Evolutionary conservation across 2,888 invertebrate species (phyloP), one percentile per base, ranked within the genome.

Genomic region (Phengaris arion): DNA sequence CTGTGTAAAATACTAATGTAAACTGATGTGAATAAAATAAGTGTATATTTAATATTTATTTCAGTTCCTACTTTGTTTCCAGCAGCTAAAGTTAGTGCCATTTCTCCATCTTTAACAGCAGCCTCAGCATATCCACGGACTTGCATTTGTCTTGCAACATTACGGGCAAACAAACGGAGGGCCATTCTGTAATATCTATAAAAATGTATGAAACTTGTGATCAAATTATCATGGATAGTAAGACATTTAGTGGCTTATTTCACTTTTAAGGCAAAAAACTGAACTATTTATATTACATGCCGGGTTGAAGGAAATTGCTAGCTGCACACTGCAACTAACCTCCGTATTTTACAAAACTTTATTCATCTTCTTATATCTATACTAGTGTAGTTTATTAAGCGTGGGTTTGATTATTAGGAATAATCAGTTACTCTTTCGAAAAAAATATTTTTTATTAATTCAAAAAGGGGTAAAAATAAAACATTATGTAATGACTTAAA

Each of bases 11-110:
- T 22, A 22, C 22, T 22, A 22, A 22, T 22, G 22, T 22, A 22
- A 22, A 22, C 1, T 22, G 22, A 22, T 22, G 22, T 51, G 6
- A 51, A 9, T 51, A 51, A 9, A 6, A 51, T 51, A 9, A 9
- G 51, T 54, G 2, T 12, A 54, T 10, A 54, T 5, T 54, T 9
- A 54, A 59, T 35, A 35, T 59, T 59, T 59, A 59, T 22, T 9
- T 59, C 35, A 59, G n/a, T 46, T 54, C 74, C 57, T 89, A 97
- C 97, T 94, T 97, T 96, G 87, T 98, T 97, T 76, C 97, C 98
- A 82, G 98, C 97, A 82, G 98, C 98, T 88, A 98, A 97, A 74
- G 98, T 98, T 81, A 98, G 96, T 80, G 96, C 96, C 97, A 98
- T 97, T 89, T 97, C 96, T 80, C 89, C 92, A 48, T 88, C 91